Evolutionary conservation across 1,140 invertebrate genomes (phyloP), one percentile per base, ranked within the genome.

Genomic region (Conus ventricosus): DNA sequence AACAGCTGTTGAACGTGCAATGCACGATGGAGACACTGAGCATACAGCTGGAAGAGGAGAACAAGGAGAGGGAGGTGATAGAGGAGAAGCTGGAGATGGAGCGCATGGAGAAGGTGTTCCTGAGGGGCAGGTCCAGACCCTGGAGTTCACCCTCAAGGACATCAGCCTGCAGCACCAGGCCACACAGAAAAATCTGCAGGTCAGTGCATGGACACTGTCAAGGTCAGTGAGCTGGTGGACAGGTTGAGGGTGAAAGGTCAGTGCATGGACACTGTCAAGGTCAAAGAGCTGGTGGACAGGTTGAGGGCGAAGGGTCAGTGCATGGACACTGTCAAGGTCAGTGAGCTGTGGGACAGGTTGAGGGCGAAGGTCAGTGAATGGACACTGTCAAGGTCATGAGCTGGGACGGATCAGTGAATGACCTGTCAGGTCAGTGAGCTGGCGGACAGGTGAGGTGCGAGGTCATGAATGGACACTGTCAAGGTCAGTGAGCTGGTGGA

Each of bases 31-130:
- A 87, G 75, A 87, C 71, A 13, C 15, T 78, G 51, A 39, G 75
- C 71, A 39, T n/a, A 23, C 71, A 87, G 85, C 85, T 87, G 85
- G 85, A 78, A 39, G 39, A 78, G 11, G 83, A 85, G 54, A 54
- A 25, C 71, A 81, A 88, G 54, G 84, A 88, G 27, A 76, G 27
- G 63, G 51, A 80, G 23, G 60, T 54, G 76, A 25, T 87, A 78
- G 57, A 54, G 39, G 85, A 83, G 53, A 51, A 71, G 75, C 53
- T 90, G 82, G 87, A 87, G 81, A 71, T 76, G 51, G 54, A 87
- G 63, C 54, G 87, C 4, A 76, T 85, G 82, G 89, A 90, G 75
- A 85, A 71, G 83, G 51, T 67, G 39, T 88, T 88, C 55, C 57
- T 71, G 55, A 88, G 87, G 57, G 83, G 87, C 78, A 84, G 87